These are phyloP conservation scores for Aspidapion aeneum DNA, from an alignment of 2,888 invertebrate genomes.

Conservation along the genomic window DNA sequence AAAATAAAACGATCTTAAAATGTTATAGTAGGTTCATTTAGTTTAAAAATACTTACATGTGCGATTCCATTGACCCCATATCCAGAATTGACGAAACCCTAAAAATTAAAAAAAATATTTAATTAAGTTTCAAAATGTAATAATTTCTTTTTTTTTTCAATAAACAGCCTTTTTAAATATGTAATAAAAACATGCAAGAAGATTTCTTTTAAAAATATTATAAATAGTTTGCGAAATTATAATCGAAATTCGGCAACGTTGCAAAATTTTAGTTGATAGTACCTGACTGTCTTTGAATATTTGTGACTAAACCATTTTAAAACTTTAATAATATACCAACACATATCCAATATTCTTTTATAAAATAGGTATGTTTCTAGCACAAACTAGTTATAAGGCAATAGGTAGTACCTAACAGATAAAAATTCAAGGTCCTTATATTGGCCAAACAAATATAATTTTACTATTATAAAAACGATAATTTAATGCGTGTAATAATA, in stretches of 20 bases:
- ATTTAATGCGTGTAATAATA: neutral
- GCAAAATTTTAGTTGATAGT: too few relatives aligned
- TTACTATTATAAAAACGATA: neutral
- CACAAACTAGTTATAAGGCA: neutral
- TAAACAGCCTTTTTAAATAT: too few relatives aligned
- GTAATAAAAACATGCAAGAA: too few relatives aligned
- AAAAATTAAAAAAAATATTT: conserved; percentile 38
- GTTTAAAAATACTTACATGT: conserved; percentile 63
- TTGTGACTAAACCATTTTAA: neutral
- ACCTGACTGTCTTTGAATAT: too few relatives aligned
- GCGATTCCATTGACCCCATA: conserved; percentile 97
- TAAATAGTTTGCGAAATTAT: too few relatives aligned
- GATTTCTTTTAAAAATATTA: too few relatives aligned
- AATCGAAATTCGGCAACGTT: too few relatives aligned
- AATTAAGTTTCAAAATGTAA: conserved; percentile 3
- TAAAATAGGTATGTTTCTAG: neutral
- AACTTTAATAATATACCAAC: neutral
- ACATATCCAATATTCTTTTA: conserved; percentile 3
- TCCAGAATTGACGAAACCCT: conserved; percentile 97
- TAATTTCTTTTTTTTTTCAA: conserved; percentile 1
- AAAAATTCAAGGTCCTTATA: conserved; percentile 41
- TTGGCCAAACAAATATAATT: conserved; percentile 22
- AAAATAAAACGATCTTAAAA: too few relatives aligned
- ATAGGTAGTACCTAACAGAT: conserved; percentile 26
- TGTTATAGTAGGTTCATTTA: too few relatives aligned